Base-by-base conservation (phyloP, 1,140 invertebrate genomes). In the Diabrotica undecimpunctata region DNA sequence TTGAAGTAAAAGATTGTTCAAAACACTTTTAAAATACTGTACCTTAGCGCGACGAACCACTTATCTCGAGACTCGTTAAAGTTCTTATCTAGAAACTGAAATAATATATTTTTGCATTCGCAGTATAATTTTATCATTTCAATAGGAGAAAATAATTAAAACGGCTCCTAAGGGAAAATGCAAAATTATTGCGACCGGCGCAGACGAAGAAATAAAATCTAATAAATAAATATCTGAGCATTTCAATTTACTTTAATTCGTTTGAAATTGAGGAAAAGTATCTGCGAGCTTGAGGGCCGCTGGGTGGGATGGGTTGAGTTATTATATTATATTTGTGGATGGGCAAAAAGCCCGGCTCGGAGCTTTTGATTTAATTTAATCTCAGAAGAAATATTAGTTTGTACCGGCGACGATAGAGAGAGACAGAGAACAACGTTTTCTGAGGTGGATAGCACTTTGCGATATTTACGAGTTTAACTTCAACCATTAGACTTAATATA, bases 371-470 rank as follows among this genome's bases (percentile, higher is more conserved):
- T 74, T 70, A 73, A 73, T 74, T 73, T 74, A 73, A 74, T 74
- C 70, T 71, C 61, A 61, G 60, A 67, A 71, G 73, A 74, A 72
- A 72, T 74, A 74, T 74, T 74, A 72, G 70, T 74, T 72, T 72
- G 69, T 25, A 51, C 69, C 65, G n/a, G 10, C 35, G 55, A 37
- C 36, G 2, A 12, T 37, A 57, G 25, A 25, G 25, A 25, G 25
- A 25, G 25, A 25, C 25, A 25, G 25, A 25, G 25, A 25, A 4
- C 25, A 25, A 25, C 25, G 25, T 25, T 25, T 25, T 25, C 25
- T 25, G 25, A 25, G 25, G 25, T 25, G 25, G 25, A 25, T 25
- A 25, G 25, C 25, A 25, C 25, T 25, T 25, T 25, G 25, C 25
- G 25, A 25, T 25, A 25, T 25, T 25, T 25, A 25, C 25, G 25